These are phyloP conservation scores for Ceratina australensis DNA, from an alignment of 1,140 invertebrate species.

Conservation along the genomic window DNA sequence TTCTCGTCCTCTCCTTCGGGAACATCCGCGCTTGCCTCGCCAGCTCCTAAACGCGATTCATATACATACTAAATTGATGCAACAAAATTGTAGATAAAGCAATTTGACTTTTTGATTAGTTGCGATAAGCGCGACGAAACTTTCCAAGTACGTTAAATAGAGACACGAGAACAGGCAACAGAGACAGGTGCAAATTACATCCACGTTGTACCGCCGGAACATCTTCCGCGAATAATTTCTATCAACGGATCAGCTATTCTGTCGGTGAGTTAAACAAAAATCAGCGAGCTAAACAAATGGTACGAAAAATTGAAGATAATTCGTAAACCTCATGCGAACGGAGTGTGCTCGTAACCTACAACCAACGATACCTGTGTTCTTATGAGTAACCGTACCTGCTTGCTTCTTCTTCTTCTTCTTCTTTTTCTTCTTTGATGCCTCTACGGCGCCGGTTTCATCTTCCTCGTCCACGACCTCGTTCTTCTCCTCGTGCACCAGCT, in stretches of 20 bases:
- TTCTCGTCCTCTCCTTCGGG: conserved; percentile 74
- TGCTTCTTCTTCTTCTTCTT: conserved; percentile 89
- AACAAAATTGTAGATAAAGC: not conserved
- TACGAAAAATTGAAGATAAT: not conserved
- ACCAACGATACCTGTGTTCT: not conserved
- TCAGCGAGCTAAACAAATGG: not conserved
- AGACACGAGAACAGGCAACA: not conserved
- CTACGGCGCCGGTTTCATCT: conserved; percentile 79
- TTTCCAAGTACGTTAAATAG: not conserved
- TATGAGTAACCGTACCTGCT: conserved; percentile 77
- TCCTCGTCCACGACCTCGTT: conserved; percentile 78
- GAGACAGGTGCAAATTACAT: not conserved
- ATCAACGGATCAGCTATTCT: not conserved
- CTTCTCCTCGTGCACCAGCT: conserved; percentile 77
- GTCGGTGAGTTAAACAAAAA: too few species aligned
- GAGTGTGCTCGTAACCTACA: not conserved
- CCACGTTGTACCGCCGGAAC: not conserved
- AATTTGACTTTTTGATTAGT: too few species aligned
- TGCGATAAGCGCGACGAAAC: too few species aligned
- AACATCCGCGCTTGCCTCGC: conserved; percentile 76
- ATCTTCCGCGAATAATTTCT: not conserved
- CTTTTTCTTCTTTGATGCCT: conserved; percentile 85
- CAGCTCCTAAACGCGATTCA: conserved; percentile 68
- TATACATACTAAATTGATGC: too few species aligned
- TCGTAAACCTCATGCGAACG: not conserved